A percentile compares a stretch with the other conserved stretches of the same genome.
phyloP scores from a whole-genome alignment of 2,797 vertebrate species.

The Malurus splendens region DNA sequence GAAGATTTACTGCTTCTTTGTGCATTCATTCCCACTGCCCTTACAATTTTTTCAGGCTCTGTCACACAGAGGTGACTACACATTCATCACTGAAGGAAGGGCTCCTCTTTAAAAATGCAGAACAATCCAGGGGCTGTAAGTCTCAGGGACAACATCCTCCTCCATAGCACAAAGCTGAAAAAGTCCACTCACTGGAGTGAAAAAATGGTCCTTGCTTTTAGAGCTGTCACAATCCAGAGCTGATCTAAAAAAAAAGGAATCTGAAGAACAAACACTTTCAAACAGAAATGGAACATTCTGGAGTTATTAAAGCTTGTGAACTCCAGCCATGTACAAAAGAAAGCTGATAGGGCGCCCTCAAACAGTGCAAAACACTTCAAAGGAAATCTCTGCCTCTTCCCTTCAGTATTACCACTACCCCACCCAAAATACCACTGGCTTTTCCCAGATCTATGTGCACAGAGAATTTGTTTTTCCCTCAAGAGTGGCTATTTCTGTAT shows the following conservation, averaged over 20 bases:
- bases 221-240: neutral
- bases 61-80: neutral
- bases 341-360: rapidly evolving
- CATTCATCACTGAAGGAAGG: neutral
- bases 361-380: neutral
- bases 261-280: neutral
- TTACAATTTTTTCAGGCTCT: neutral
- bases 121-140: neutral
- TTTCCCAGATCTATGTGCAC: rapidly evolving
- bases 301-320: neutral
- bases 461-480: neutral
- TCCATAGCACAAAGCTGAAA: neutral
- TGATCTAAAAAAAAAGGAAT: neutral
- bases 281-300: neutral
- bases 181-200: neutral
- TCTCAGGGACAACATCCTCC: neutral
- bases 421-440: neutral
- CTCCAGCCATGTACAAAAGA: rapidly evolving
- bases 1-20: neutral
- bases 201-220: neutral
- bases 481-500: neutral
- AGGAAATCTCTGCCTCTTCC: neutral
- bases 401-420: neutral
- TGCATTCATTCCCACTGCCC: neutral
- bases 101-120: neutral